These are phyloP conservation scores for Andrena chrysosceles DNA, from an alignment of 2,888 invertebrate species.

Conservation along the genomic window DNA sequence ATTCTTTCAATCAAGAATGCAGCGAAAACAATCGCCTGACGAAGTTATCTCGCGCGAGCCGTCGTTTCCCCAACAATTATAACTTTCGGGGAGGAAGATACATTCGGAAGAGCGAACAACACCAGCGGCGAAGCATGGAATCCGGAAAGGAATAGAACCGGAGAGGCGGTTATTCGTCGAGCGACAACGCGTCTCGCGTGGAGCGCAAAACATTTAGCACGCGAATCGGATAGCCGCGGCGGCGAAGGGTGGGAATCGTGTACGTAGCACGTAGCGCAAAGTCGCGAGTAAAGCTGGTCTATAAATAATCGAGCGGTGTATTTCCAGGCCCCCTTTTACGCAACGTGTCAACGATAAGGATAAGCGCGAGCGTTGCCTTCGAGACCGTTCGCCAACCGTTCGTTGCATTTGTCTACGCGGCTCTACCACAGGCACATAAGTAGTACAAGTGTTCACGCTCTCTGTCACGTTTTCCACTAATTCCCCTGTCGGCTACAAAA, in stretches of 20 bases:
- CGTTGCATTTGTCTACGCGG: conserved; percentile 17
- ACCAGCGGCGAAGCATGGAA: not conserved
- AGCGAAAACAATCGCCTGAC: too few species aligned
- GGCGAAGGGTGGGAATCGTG: conserved; percentile 18
- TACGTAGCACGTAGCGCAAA: conserved; percentile 23
- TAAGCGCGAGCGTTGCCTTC: conserved; percentile 71
- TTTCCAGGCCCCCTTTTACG: conserved; percentile 75
- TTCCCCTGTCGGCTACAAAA: not conserved
- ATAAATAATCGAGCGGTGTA: conserved; percentile 76
- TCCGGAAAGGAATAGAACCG: not conserved
- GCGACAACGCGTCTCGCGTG: not conserved
- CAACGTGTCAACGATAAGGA: conserved; percentile 74
- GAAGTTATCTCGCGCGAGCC: too few species aligned
- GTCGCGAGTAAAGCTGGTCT: conserved; percentile 61
- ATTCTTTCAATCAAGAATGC: too few species aligned
- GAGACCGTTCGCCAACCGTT: conserved; percentile 44
- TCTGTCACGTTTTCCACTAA: not conserved
- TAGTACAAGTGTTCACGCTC: not conserved
- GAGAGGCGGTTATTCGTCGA: not conserved
- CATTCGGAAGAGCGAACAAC: too few species aligned
- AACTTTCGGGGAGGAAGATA: too few species aligned
- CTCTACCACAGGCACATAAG: not conserved
- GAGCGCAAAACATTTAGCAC: conserved; percentile 1
- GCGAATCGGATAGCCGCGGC: not conserved
- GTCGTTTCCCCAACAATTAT: too few species aligned